Conservation (phyloP, 2,797 vertebrate species). For the Melanotaenia boesemani region DNA sequence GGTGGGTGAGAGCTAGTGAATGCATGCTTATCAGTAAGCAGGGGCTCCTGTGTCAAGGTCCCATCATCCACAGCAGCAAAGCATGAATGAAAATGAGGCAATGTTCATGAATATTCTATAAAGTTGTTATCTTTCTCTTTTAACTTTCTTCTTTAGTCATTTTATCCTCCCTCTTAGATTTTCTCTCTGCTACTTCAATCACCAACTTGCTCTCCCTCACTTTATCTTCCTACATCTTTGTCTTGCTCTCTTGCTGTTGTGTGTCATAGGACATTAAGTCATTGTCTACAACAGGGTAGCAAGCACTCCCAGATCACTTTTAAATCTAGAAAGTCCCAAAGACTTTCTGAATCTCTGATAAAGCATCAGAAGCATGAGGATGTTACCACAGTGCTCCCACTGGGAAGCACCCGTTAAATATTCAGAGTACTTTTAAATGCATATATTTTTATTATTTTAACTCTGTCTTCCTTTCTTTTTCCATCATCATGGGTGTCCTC, state of each 20-base stretch:
- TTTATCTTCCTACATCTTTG: slow-evolving; percentile 43
- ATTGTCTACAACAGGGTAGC: slow-evolving; percentile 40
- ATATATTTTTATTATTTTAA: background rate
- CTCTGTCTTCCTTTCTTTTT: slow-evolving; percentile 13
- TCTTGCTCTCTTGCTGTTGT: slow-evolving; percentile 24
- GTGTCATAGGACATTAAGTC: slow-evolving; percentile 38
- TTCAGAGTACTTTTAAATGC: background rate
- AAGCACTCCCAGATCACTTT: slow-evolving; percentile 40
- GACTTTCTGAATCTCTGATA: slow-evolving; percentile 24
- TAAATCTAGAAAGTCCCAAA: slow-evolving; percentile 50
- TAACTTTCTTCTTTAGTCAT: slow-evolving; percentile 44
- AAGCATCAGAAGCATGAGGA: slow-evolving; percentile 29
- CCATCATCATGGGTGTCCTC: slow-evolving; percentile 10
- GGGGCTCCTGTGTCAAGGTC: slow-evolving; percentile 65
- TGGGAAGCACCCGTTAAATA: slow-evolving; percentile 3
- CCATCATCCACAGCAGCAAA: slow-evolving; percentile 69
- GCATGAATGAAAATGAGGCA: slow-evolving; percentile 69
- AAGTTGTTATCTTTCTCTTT: slow-evolving; percentile 57
- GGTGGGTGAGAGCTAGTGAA: slow-evolving; percentile 52
- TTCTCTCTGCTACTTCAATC: slow-evolving; percentile 46
- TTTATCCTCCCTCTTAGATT: slow-evolving; percentile 17
- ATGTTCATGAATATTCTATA: slow-evolving; percentile 78
- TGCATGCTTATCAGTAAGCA: slow-evolving; percentile 65
- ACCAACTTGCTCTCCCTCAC: slow-evolving; percentile 26
- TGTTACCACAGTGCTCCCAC: slow-evolving; percentile 4